Evolutionary conservation across 1,140 invertebrate genomes (phyloP), one percentile per base, ranked within the genome.

Genomic region (Latrodectus geometricus): DNA sequence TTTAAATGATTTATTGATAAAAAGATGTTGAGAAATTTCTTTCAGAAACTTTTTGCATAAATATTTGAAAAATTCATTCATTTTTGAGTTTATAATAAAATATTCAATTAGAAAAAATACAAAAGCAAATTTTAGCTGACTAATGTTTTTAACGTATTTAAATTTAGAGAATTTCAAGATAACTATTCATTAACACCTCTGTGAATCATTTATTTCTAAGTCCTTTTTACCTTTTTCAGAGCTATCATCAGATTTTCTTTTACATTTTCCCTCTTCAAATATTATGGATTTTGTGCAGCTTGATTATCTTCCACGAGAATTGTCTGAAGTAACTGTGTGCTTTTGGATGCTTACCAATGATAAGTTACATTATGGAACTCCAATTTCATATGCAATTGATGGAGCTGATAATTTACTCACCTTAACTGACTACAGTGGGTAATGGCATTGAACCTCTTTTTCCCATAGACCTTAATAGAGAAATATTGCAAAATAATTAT

Each of bases 381-480:
- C 94, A 5, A 91, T 95, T 61, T 95, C 94, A 0, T 95, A 95
- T 88, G 94, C 94, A 48, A 94, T 92, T 0, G 88, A 90, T 49
- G 88, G 90, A 35, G 89, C 90, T 21, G 94, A 94, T 88, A 95
- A 95, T 90, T 91, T 93, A 2, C 92, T 95, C 79, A 95, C 94
- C 4, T 87, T 95, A 14, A 95, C 93, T 4, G 94, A 95, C 90
- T 95, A 95, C 89, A 93, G 93, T 89, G 94, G 94, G 94, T 95
- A 88, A 83, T 76, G 83, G 35, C 66, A 54, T 81, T 81, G 68
- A 61, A 72, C 50, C n/a, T 69, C 1, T 69, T 21, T n/a, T n/a
- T 2, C 9, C 12, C 15, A 69, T 69, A 69, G 35, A 35, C 35
- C 35, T 35, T 35, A 35, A 3, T 35, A 35, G 35, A 35, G 35